Percentiles rank a stretch among this genome's conserved stretches.
Conservation (phyloP, 2,113 vertebrate genomes). For the Alces alces region DNA sequence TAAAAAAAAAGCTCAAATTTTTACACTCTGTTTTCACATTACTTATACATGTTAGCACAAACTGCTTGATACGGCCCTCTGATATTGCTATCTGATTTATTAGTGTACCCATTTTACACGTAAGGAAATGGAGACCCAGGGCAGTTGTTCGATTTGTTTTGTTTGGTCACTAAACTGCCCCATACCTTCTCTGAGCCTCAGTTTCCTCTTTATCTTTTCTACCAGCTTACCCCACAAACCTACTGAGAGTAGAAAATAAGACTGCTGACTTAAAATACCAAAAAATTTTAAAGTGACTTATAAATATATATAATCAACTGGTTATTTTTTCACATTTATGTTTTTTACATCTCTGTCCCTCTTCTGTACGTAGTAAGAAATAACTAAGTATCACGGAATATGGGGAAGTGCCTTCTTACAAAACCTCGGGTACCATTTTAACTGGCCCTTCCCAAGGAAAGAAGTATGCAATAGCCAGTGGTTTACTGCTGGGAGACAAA, state of each 20-base stretch:
- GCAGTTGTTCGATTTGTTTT: background rate
- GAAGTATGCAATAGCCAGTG: background rate
- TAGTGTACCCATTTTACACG: background rate
- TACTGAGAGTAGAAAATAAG: background rate
- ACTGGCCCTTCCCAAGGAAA: background rate
- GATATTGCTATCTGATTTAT: no score
- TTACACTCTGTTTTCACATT: background rate
- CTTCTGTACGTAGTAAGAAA: background rate
- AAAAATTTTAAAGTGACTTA: background rate
- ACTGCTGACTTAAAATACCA: background rate
- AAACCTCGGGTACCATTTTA: background rate
- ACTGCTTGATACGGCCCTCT: background rate
- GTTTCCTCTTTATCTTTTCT: no score
- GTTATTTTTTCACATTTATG: no score
- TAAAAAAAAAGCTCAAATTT: background rate
- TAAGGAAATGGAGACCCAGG: background rate
- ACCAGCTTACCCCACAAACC: background rate
- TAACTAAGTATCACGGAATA: background rate
- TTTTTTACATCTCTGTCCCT: background rate
- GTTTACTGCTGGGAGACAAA: background rate
- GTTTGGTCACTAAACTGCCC: background rate
- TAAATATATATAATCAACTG: background rate
- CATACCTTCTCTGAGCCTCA: background rate
- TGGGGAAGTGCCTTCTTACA: background rate
- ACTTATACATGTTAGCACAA: no score